A percentile compares a stretch with the other conserved stretches of the same genome.
These are phyloP conservation scores for Tuberolachnus salignus DNA, from an alignment of 2,888 invertebrate species.

Conservation along the genomic window DNA sequence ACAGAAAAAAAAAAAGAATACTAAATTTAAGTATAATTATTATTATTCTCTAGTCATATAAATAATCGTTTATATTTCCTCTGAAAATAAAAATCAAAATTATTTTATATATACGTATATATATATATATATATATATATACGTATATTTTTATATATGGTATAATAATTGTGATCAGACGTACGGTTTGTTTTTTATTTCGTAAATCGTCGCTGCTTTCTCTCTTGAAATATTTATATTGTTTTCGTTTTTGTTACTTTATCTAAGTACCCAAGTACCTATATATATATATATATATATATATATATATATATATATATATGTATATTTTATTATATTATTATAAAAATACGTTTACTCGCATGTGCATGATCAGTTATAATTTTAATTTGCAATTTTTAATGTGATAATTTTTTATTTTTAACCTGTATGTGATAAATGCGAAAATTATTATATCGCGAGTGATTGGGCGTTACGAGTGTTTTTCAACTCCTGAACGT, in stretches of 20 bases:
- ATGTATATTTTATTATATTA: background rate
- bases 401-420: constrained; percentile 45
- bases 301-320: background rate
- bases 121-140: too few species aligned
- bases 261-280: constrained; percentile 1
- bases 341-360: constrained; percentile 15
- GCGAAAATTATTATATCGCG: constrained; percentile 27
- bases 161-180: constrained; percentile 26
- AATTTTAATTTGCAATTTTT: constrained; percentile 43
- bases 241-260: constrained; percentile 51
- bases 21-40: constrained; percentile 46
- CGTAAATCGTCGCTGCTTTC: constrained; percentile 23
- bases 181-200: constrained; percentile 48
- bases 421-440: constrained; percentile 45
- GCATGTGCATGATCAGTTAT: constrained; percentile 42
- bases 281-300: background rate
- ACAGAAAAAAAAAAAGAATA: constrained; percentile 32
- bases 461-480: constrained; percentile 23
- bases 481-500: background rate
- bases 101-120: constrained; percentile 46
- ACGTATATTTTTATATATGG: too few species aligned
- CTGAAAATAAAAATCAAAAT: constrained; percentile 50
- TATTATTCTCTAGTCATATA: constrained; percentile 54
- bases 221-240: constrained; percentile 50
- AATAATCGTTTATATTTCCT: constrained; percentile 55